phyloP scores from a whole-genome alignment of 2,797 vertebrate species.

The Karalla daura region DNA sequence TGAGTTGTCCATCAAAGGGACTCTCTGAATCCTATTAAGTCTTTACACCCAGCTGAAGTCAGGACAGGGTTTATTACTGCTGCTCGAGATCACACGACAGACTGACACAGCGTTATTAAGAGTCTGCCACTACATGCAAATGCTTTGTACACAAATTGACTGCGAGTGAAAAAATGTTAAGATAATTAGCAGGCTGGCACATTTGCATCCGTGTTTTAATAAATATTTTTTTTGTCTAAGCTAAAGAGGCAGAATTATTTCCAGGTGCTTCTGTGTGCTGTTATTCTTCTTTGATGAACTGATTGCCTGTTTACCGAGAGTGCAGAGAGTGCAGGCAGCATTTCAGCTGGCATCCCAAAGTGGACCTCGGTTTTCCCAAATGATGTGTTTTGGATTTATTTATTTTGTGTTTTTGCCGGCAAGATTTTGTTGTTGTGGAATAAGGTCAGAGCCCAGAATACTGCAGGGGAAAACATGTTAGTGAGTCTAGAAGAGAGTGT shows the following conservation, averaged over 20 bases:
- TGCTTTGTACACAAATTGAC: constrained; percentile 15
- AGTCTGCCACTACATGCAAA: constrained; percentile 17
- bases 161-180: constrained; percentile 10
- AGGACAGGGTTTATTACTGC: background rate
- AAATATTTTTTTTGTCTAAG: background rate
- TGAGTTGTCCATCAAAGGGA: constrained; percentile 9
- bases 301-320: constrained; percentile 15
- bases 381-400: constrained; percentile 10
- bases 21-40: constrained; percentile 7
- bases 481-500: constrained; percentile 51
- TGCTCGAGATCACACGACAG: constrained; percentile 17
- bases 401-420: constrained; percentile 24
- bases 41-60: background rate
- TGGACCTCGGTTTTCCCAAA: constrained; percentile 18
- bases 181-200: constrained; percentile 1
- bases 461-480: constrained; percentile 51
- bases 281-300: constrained; percentile 9
- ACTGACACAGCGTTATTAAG: constrained; percentile 13
- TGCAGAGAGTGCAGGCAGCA: constrained; percentile 5
- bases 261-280: background rate
- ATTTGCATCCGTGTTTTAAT: constrained; percentile 1
- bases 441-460: constrained; percentile 54
- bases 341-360: constrained; percentile 21
- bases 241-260: background rate
- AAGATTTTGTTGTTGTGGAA: constrained; percentile 47